Base-by-base conservation (phyloP, 1,140 invertebrate genomes). In the Dinoponera quadriceps region DNA sequence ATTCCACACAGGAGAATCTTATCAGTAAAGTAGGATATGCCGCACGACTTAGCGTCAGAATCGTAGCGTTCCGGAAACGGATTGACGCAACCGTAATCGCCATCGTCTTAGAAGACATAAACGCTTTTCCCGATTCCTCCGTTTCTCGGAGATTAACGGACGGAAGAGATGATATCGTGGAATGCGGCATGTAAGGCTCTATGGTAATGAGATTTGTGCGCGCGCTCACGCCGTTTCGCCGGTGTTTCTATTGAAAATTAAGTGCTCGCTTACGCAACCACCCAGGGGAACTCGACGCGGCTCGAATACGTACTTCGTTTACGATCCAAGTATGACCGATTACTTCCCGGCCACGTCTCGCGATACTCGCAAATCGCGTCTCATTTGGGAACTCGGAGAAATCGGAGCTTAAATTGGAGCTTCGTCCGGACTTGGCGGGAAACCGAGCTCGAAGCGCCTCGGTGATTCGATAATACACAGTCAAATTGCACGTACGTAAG, bases 221-320 rank as follows among this genome's bases (percentile, higher is more conserved):
- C 29, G 49, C 16, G 48, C 57, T 3, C 44, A 4, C 29, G 9
- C 38, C 9, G 7, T 18, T 33, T 74, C 44, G 13, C 16, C 13
- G 11, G 62, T 66, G 22, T 55, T 68, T 5, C 44, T 68, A 78
- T 68, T 38, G 33, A 68, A 78, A 68, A 69, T 78, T 44, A 20
- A 69, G 18, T 38, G 49, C 14, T 38, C 33, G 18, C 33, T 68
- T 68, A 68, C 33, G 63, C 51, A 78, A 78, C 11, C n/a, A 1
- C 27, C 27, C 44, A 38, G 20, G 22, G 33, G 11, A 77, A 38
- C n/a, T n/a, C 22, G 1, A 65, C 3, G 20, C 7, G 29, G 66
- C 3, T 51, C 1, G 49, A 66, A 65, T 54, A 29, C 20, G n/a
- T 20, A n/a, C n/a, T 25, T 55, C 16, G 1, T 75, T 44, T 62